phyloP scores from a whole-genome alignment of 2,888 invertebrate genomes.

The Himalopsyche japonica region DNA sequence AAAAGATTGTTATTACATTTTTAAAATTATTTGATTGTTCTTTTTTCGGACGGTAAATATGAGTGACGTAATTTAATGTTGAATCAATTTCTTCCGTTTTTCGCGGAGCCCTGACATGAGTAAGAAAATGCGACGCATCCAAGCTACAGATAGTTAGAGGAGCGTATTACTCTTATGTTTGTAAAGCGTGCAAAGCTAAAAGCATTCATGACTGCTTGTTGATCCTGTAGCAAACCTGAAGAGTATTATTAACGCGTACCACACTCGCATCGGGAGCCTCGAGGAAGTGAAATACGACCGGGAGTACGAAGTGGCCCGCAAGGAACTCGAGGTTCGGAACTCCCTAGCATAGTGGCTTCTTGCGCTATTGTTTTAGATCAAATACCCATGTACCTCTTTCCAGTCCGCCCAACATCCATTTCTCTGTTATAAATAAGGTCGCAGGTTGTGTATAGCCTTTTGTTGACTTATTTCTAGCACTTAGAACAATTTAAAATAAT shows the following conservation, averaged over 20 bases:
- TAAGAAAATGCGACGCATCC: not conserved
- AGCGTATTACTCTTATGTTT: not conserved
- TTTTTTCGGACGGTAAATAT: not conserved
- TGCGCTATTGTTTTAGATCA: constrained; percentile 15
- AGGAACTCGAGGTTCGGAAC: constrained; percentile 88
- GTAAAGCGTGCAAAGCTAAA: constrained; percentile 36
- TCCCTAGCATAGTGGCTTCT: constrained; percentile 20
- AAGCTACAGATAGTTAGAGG: not conserved
- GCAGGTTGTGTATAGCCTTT: constrained; percentile 41
- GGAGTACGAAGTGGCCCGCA: constrained; percentile 94
- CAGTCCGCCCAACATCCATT: constrained; percentile 27
- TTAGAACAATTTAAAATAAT: constrained; percentile 8
- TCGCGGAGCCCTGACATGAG: not conserved
- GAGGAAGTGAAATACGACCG: constrained; percentile 97
- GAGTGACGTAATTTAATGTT: not conserved
- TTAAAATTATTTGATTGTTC: no score
- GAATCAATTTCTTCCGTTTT: not conserved
- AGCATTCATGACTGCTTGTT: constrained; percentile 47
- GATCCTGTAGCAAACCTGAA: constrained; percentile 67
- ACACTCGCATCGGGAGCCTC: constrained; percentile 79
- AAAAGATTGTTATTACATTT: no score
- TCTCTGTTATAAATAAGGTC: constrained; percentile 38
- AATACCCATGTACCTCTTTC: constrained; percentile 19
- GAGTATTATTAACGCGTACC: constrained; percentile 75
- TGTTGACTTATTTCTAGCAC: constrained; percentile 38